Percentiles rank a stretch among this genome's conserved stretches.
Conservation (phyloP, 2,797 vertebrate genomes). For the Brachymystax lenok region DNA sequence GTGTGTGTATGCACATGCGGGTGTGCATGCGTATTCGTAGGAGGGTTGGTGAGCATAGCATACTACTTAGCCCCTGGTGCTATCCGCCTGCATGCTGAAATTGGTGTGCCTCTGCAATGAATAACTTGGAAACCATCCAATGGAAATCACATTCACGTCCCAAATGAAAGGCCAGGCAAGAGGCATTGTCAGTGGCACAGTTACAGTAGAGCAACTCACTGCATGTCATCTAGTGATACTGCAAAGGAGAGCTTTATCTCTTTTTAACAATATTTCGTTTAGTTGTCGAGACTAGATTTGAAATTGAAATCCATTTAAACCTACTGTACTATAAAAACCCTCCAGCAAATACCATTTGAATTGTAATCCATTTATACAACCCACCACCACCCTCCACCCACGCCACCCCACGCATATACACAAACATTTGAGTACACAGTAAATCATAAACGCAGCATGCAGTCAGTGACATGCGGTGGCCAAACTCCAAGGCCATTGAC, state of each 20-base stretch:
- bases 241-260: neutral
- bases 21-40: neutral
- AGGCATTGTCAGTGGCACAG: neutral
- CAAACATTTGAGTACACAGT: neutral
- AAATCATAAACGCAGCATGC: neutral
- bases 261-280: neutral
- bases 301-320: neutral
- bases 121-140: constrained; percentile 32
- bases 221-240: neutral
- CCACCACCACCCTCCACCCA: neutral
- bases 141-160: constrained; percentile 52
- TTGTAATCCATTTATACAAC: neutral
- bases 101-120: neutral
- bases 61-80: neutral
- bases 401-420: neutral
- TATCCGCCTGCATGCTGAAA: neutral
- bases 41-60: neutral
- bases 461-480: too few species aligned
- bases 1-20: neutral
- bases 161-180: constrained; percentile 46
- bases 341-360: neutral
- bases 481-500: neutral
- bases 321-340: neutral
- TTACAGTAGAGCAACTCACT: neutral
- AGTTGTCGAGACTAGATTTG: neutral